Base-by-base conservation (phyloP, 2,113 vertebrate species). In the Rhizomys pruinosus region DNA sequence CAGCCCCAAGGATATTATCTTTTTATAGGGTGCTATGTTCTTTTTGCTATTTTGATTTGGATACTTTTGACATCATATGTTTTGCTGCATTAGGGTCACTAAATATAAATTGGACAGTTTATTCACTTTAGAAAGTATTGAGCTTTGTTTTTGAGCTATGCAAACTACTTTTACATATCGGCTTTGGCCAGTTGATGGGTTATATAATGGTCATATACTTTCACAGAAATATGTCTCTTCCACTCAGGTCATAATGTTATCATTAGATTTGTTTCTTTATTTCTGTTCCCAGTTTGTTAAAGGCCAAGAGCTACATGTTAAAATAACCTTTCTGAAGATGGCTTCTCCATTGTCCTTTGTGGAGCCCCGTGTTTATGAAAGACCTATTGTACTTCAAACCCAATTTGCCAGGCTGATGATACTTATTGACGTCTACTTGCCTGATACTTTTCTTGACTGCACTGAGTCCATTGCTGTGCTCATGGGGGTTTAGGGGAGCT, bases 111-210 rank as follows among this genome's bases (percentile, higher is more conserved):
- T 92, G 20, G 64, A 73, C 0, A 71, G 59, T 79, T 63, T 90
- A 12, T 91, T 42, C 3, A 34, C 3, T 93, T 91, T 89, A 25
- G 20, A 63, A 76, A 55, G 13, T 47, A 63, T 79, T 89, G 55
- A 80, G 68, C 15, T 55, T 93, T 82, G 29, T 20, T 93, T 92
- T 84, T 66, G 39, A 44, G 32, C 59, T 69, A 47, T 77, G 59
- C 32, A 25, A 95, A 27, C 66, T 93, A 29, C 74, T 80, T 87
- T 93, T 84, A 11, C 69, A 95, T 96, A n/a, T 68, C 25, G 84
- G 71, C 19, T 61, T 42, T 72, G 87, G 39, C 32, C 63, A 87
- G 84, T 89, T 81, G 81, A 89, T 57, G 32, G 89, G 37, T 79
- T 79, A 69, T 59, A 47, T 52, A 57, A 25, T 57, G 16, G 55